These are phyloP conservation scores for Danio tinwini DNA, from an alignment of 2,797 vertebrate species.

Conservation along the genomic window DNA sequence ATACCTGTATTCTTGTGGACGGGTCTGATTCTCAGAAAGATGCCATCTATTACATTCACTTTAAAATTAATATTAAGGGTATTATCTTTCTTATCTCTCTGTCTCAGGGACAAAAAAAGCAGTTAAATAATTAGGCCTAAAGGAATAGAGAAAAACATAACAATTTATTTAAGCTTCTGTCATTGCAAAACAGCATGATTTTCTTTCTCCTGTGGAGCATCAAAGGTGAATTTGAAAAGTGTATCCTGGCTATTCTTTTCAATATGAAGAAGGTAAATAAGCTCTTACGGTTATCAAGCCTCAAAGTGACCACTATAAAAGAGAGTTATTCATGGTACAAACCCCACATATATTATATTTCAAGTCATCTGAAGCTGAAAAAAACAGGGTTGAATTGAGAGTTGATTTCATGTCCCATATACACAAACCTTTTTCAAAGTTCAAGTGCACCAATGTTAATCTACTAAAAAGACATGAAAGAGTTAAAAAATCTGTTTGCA, in stretches of 20 bases:
- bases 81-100: conserved; percentile 41
- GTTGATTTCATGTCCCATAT: no score
- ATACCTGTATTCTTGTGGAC: no score
- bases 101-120: conserved; percentile 21
- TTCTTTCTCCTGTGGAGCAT: background rate
- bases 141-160: no score
- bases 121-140: background rate
- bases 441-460: no score
- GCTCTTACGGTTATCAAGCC: background rate
- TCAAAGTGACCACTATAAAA: background rate
- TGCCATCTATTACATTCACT: conserved; percentile 42
- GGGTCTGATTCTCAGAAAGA: conserved; percentile 21
- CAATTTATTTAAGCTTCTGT: no score
- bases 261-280: conserved; percentile 24
- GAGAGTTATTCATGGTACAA: no score
- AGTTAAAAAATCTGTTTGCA: no score
- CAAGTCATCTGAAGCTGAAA: no score
- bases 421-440: no score
- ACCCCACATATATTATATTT: no score
- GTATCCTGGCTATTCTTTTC: background rate
- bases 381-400: no score
- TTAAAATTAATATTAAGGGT: conserved; percentile 42
- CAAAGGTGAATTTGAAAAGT: background rate
- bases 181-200: background rate
- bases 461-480: no score